Evolutionary conservation across 2,888 invertebrate genomes (phyloP).

Genomic region (Oscheius sp.): DNA sequence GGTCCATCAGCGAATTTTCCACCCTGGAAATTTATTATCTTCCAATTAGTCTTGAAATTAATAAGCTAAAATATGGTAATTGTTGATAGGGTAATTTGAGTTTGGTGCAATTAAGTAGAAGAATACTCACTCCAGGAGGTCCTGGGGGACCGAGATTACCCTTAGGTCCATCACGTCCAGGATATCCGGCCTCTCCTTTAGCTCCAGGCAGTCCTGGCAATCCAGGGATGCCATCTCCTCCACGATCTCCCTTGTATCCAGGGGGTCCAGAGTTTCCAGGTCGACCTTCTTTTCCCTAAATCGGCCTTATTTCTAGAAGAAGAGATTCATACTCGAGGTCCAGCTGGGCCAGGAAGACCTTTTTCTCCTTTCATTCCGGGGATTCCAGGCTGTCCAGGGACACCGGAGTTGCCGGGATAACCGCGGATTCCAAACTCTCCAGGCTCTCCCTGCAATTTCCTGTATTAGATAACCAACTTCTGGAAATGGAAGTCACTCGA

Average conservation of each 20-base stretch:
- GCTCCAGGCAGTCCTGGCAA: conserved; percentile 73
- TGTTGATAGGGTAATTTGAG: no score
- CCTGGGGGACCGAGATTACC: conserved; percentile 59
- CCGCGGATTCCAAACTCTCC: conserved; percentile 68
- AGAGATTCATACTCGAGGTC: conserved; percentile 73
- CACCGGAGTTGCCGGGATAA: conserved; percentile 73
- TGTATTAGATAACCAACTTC: conserved; percentile 2
- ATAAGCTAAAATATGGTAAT: no score
- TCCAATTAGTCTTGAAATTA: background rate
- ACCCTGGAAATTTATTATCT: conserved; percentile 48
- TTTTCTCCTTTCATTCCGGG: conserved; percentile 72
- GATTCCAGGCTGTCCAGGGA: conserved; percentile 71
- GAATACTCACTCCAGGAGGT: conserved; percentile 70
- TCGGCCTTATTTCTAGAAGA: background rate
- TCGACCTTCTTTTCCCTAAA: conserved; percentile 69
- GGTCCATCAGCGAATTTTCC: conserved; percentile 79
- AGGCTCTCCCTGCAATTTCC: conserved; percentile 65
- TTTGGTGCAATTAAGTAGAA: background rate
- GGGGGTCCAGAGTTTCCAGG: conserved; percentile 68
- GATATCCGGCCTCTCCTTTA: conserved; percentile 70
- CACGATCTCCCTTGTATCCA: conserved; percentile 70
- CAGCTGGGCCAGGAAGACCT: conserved; percentile 78
- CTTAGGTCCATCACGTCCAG: conserved; percentile 64
- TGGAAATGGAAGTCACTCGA: background rate
- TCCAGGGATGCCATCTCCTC: conserved; percentile 69